These are phyloP conservation scores for Apamea sordens DNA, from an alignment of 2,888 invertebrate species.

Conservation along the genomic window DNA sequence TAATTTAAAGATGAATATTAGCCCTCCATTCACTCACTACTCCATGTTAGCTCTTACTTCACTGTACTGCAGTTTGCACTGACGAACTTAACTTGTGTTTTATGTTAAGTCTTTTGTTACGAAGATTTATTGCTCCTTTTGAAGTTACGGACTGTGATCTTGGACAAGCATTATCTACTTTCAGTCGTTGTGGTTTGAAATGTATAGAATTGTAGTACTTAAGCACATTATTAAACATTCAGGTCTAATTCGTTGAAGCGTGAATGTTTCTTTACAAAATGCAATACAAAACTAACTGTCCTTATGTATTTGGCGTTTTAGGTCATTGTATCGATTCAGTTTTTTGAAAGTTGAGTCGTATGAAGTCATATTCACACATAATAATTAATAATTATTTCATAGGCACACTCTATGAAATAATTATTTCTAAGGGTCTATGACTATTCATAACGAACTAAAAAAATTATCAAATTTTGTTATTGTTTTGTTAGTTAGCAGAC, in stretches of 20 bases:
- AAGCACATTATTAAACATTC: not conserved
- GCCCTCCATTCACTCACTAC: slow-evolving; percentile 24
- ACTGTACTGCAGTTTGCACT: slow-evolving; percentile 67
- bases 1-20: not conserved
- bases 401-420: not conserved
- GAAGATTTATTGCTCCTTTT: slow-evolving; percentile 65
- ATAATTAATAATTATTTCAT: too few relatives aligned
- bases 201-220: slow-evolving; percentile 11
- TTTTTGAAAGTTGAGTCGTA: not conserved
- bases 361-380: not conserved
- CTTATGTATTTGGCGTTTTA: not conserved
- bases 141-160: slow-evolving; percentile 61
- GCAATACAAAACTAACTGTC: not conserved
- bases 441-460: not conserved
- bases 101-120: slow-evolving; percentile 67
- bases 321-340: too few relatives aligned
- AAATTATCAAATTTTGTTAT: not conserved
- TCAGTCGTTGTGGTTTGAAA: slow-evolving; percentile 26
- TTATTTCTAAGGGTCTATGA: not conserved
- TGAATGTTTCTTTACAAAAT: not conserved
- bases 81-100: slow-evolving; percentile 67
- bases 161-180: slow-evolving; percentile 55
- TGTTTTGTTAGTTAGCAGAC: not conserved
- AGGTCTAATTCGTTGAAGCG: not conserved
- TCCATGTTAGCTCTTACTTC: slow-evolving; percentile 61